Conservation (phyloP, 2,888 invertebrate species). For the Papilio protenor region DNA sequence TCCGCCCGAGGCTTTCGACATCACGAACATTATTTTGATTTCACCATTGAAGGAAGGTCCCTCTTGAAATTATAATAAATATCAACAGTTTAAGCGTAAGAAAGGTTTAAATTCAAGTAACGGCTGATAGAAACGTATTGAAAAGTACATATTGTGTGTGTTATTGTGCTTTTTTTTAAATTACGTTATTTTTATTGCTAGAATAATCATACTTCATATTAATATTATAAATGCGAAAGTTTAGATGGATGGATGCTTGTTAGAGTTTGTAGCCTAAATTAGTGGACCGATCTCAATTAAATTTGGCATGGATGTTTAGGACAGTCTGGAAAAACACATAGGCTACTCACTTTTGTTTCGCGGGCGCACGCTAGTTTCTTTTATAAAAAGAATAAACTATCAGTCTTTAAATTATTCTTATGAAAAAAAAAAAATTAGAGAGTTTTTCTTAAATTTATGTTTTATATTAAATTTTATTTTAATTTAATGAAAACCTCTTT, state of each 20-base stretch:
- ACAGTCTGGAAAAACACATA: too few relatives aligned
- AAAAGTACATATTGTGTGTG: not conserved
- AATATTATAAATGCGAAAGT: too few relatives aligned
- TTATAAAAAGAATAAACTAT: too few relatives aligned
- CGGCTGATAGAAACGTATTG: not conserved
- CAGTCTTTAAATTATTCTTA: not conserved
- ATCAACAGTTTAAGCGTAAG: not conserved
- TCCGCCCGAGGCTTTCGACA: conserved; percentile 27
- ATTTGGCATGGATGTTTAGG: too few relatives aligned
- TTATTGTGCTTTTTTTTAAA: too few relatives aligned
- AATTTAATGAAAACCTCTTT: not conserved
- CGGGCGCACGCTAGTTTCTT: too few relatives aligned
- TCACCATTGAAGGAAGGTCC: not conserved
- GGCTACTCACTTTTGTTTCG: too few relatives aligned
- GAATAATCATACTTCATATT: too few relatives aligned
- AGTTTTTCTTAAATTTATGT: not conserved
- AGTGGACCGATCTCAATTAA: too few relatives aligned
- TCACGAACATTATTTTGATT: conserved; percentile 32
- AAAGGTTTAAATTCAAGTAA: not conserved
- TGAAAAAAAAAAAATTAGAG: not conserved
- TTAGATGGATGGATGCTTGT: too few relatives aligned
- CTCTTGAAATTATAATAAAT: not conserved
- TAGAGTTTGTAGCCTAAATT: too few relatives aligned
- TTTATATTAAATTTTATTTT: not conserved
- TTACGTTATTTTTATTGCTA: too few relatives aligned